These are phyloP conservation scores for Chrysotoxum bicinctum DNA, from an alignment of 2,888 invertebrate genomes.

Conservation along the genomic window DNA sequence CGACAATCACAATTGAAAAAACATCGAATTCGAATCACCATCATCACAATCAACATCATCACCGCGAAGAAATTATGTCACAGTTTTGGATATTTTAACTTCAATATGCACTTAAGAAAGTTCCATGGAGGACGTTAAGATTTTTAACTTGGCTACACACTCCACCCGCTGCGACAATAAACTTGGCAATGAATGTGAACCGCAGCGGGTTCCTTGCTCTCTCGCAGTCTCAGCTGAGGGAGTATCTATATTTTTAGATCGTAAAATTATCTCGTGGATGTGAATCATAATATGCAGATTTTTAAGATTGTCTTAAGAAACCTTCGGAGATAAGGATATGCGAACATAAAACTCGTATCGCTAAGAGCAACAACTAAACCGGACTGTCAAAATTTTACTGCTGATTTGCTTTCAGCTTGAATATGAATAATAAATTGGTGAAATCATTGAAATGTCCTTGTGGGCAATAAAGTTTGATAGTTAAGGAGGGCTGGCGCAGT, in stretches of 20 bases:
- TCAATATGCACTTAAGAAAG: constrained; percentile 62
- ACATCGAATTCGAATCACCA: constrained; percentile 42
- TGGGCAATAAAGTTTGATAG: neutral
- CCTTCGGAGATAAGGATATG: constrained; percentile 6
- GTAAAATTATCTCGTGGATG: constrained; percentile 58
- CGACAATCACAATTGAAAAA: constrained; percentile 16
- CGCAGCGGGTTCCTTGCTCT: constrained; percentile 1
- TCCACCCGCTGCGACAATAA: constrained; percentile 73
- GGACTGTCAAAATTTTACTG: constrained; percentile 23
- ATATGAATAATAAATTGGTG: constrained; percentile 19
- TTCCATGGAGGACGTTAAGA: constrained; percentile 25
- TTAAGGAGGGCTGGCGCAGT: neutral
- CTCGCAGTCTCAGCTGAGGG: neutral
- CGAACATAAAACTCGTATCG: neutral
- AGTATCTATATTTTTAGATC: constrained; percentile 38
- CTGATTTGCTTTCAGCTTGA: neutral
- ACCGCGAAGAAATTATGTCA: constrained; percentile 51
- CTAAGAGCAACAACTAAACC: neutral
- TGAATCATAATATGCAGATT: constrained; percentile 70
- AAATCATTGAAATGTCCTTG: constrained; percentile 23
- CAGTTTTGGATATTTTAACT: constrained; percentile 53
- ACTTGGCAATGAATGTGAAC: constrained; percentile 50
- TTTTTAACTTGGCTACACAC: constrained; percentile 9
- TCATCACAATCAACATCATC: constrained; percentile 14
- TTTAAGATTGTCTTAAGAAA: constrained; percentile 45